Base-by-base conservation (phyloP, 2,797 vertebrate genomes). In the Chromobotia macracanthus region DNA sequence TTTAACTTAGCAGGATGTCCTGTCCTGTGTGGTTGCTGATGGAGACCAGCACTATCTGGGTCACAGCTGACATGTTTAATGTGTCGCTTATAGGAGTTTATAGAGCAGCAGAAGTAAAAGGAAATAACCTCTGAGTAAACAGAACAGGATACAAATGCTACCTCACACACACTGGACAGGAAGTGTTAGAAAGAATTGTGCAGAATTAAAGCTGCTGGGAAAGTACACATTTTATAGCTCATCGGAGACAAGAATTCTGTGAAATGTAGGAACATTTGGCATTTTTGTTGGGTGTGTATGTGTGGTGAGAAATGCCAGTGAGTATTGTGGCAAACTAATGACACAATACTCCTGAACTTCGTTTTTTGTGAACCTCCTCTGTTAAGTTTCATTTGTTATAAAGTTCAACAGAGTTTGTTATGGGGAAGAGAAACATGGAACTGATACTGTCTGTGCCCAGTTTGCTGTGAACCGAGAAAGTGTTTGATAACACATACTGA, bases 81-180 rank as follows among this genome's bases (percentile, higher is more conserved):
- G 41, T 50, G 56, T 18, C 0, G 16, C 28, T 25, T n/a, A n/a
- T n/a, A 18, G 3, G 25, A 69, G 55, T 53, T 63, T 16, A 53
- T 56, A 23, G 12, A 21, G 46, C 15, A 46, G 46, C 28, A 76
- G 35, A 41, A 61, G 66, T 23, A 77, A 77, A 81, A 77, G 73
- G 74, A 81, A 77, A 81, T 71, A 18, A 56, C 51, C 72, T 80
- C 18, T 68, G 61, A 60, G 70, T 50, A 66, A 72, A 76, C n/a
- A 50, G 48, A 77, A 71, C 16, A 1, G 61, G 68, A 76, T 60
- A n/a, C 48, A 18, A n/a, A n/a, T n/a, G n/a, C n/a, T n/a, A n/a
- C n/a, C n/a, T n/a, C n/a, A n/a, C 23, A 46, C 61, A 46, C 41
- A 50, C 12, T 16, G 5, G 38, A 66, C 60, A 67, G 74, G 72